phyloP scores from a whole-genome alignment of 2,113 vertebrate species.

The Aldabrachelys gigantea region DNA sequence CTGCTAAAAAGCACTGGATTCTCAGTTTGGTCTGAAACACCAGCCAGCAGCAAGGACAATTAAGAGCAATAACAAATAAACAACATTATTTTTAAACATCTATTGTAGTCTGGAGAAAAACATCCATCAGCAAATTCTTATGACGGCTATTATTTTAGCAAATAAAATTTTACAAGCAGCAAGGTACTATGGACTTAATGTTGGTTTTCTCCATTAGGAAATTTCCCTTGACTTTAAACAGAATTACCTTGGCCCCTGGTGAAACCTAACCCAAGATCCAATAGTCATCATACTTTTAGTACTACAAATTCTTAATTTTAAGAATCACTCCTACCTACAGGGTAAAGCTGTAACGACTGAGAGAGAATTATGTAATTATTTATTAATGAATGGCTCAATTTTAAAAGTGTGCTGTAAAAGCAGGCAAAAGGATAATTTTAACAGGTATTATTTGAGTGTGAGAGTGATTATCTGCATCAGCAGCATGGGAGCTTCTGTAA shows the following conservation, averaged over 20 bases:
- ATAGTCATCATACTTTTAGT: not conserved
- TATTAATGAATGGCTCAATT: not conserved
- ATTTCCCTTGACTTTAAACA: not conserved
- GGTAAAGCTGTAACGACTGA: not conserved
- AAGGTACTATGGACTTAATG: not conserved
- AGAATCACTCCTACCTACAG: not conserved
- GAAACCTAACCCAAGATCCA: not conserved
- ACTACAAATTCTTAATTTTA: not conserved
- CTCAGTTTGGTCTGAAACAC: not conserved
- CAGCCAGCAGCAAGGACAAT: too few relatives aligned
- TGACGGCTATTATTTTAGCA: not conserved
- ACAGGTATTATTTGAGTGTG: not conserved
- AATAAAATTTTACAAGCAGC: not conserved
- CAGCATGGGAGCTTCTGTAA: not conserved
- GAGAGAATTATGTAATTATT: not conserved
- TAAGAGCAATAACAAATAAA: not conserved
- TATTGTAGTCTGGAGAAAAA: not conserved
- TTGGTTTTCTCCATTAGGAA: not conserved
- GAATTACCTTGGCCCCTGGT: not conserved
- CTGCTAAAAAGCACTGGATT: not conserved
- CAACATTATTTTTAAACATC: not conserved
- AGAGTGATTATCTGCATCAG: not conserved
- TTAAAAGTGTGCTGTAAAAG: not conserved
- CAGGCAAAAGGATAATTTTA: not conserved
- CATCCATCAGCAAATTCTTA: not conserved